Base-by-base conservation (phyloP, 2,888 invertebrate genomes). In the Taenaris catops region DNA sequence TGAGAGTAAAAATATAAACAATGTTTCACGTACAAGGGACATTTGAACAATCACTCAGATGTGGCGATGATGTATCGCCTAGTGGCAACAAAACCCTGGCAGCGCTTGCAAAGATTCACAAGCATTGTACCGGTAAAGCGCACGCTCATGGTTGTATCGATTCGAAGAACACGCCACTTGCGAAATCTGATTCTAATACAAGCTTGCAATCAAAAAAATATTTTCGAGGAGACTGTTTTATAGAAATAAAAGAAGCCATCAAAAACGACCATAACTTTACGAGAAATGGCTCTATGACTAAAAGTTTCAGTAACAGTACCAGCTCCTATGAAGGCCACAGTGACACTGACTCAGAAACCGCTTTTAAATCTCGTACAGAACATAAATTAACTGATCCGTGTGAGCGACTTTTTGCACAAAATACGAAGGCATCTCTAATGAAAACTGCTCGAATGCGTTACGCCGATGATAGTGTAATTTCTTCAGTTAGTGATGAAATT, bases 81-180 rank as follows among this genome's bases (percentile, higher is more conserved):
- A 80, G 58, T 44, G 76, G 81, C 8, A 87, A 84, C 34, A 88
- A 88, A 51, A 88, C 78, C 8, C 76, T 87, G 39, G 87, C 86
- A 37, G 87, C 87, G 29, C 68, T 88, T 43, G 87, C 88, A 49
- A 89, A 89, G 58, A 89, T 89, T 40, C 94, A 94, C 64, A 90
- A 90, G 54, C 91, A 91, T 33, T 94, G 94, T 65, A 92, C 91
- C 16, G 94, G 94, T 14, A 91, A 91, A 57, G 90, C 92, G 0
- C 94, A 94, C 62, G 94, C 93, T 5, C 90, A 91, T 50, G 94
- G 94, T 27, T 91, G 91, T 53, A 71, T 75, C 2, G 90, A 91
- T 49, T 75, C 86, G 29, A 74, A 78, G 49, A 73, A 78, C 35
- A 71, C 79, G 49, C 68, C 72, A 27, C 67, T 88, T 6, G 65